Percentiles rank a stretch among this genome's conserved stretches.
Evolutionary conservation across 2,113 vertebrate genomes (phyloP).

Genomic region (Dissostichus mawsoni): DNA sequence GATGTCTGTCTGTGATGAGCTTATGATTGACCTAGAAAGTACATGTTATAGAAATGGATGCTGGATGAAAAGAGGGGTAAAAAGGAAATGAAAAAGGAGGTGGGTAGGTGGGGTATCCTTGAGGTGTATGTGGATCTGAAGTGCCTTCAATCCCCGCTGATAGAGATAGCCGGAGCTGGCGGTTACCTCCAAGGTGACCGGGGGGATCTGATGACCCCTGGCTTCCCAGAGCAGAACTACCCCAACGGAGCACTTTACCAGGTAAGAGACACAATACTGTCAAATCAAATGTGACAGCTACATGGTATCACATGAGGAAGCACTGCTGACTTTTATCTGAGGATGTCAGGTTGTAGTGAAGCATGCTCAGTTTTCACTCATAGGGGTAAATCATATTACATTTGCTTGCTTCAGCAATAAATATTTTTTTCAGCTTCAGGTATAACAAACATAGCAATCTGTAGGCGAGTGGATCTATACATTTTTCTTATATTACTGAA

Average conservation of each 20-base stretch:
- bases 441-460: background rate
- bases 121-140: slow-evolving; percentile 62
- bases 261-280: slow-evolving; percentile 57
- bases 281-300: background rate
- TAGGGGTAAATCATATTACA: too few species aligned
- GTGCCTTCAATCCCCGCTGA: slow-evolving; percentile 47
- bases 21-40: slow-evolving; percentile 70
- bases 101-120: slow-evolving; percentile 45
- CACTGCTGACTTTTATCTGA: slow-evolving; percentile 17
- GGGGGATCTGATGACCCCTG: slow-evolving; percentile 80
- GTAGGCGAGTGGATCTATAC: too few species aligned
- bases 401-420: too few species aligned
- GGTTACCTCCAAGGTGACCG: slow-evolving; percentile 82
- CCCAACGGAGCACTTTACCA: slow-evolving; percentile 77
- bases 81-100: slow-evolving; percentile 25
- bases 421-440: too few species aligned
- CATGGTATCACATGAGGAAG: background rate
- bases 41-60: slow-evolving; percentile 19
- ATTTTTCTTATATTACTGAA: too few species aligned
- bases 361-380: background rate
- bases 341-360: background rate
- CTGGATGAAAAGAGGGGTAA: slow-evolving; percentile 1
- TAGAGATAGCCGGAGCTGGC: slow-evolving; percentile 84
- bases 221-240: slow-evolving; percentile 77
- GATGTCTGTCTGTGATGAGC: slow-evolving; percentile 23